Base-by-base conservation (phyloP, 2,888 invertebrate genomes). In the Idaea straminata region DNA sequence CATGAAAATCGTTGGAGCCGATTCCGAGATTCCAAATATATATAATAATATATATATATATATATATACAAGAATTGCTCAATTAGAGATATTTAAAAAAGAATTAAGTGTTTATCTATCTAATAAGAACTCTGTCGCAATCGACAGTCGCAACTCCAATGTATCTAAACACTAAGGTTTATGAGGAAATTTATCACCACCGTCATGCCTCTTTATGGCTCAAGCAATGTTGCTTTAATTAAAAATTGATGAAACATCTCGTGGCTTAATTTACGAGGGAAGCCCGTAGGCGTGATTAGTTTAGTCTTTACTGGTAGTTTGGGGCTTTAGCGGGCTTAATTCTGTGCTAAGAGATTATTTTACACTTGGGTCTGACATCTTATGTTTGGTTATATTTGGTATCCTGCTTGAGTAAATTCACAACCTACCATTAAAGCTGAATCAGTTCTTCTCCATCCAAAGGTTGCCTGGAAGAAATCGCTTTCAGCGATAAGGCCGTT, bases 171-270 rank as follows among this genome's bases (percentile, higher is more conserved):
- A 15, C 16, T 61, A 64, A 5, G 6, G 7, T 57, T 57, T 3
- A 25, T 6, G 25, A 59, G 59, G 62, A 62, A 59, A 35, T 62
- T 15, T 59, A 16, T 63, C 16, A 35, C 15, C 15, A 62, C 36
- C 57, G 35, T 62, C 57, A 15, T 5, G 16, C 15, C 15, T 15
- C 34, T 60, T 35, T 35, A 60, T 6, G 35, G 35, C 61, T 6
- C n/a, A 35, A 36, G 6, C 35, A 15, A 15, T 35, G 15, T 61
- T 35, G 15, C 13, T 61, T n/a, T 36, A 61, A 47, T 47, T 47
- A 47, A 47, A 47, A 47, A 47, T 47, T 47, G 47, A 47, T 47
- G 47, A 47, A 47, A 47, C 47, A 47, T 47, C 47, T 47, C 47
- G 47, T 47, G 47, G 47, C 47, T 47, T 47, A 47, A 47, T 47